phyloP scores from a whole-genome alignment of 2,113 vertebrate species.

The Aplodontia rufa region DNA sequence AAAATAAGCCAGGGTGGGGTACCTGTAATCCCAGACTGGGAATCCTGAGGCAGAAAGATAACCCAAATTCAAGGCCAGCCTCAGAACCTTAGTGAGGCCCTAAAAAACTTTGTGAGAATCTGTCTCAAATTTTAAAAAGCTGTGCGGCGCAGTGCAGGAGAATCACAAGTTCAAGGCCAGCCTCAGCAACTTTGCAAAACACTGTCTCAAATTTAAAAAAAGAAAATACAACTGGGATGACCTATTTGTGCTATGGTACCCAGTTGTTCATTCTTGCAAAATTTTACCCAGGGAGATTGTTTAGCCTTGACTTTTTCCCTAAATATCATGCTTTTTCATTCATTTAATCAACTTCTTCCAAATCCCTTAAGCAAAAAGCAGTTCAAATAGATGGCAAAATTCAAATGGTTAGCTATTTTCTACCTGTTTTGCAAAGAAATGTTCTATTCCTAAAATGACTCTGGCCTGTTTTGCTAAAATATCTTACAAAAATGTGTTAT shows the following conservation, averaged over 20 bases:
- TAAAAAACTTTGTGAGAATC: too few relatives aligned
- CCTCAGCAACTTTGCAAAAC: too few relatives aligned
- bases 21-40: too few relatives aligned
- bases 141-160: too few relatives aligned
- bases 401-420: not conserved
- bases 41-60: too few relatives aligned
- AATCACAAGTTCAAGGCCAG: too few relatives aligned
- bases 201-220: too few relatives aligned
- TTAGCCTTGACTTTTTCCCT: slow-evolving; percentile 26
- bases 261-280: not conserved
- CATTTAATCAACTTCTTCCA: slow-evolving; percentile 32
- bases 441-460: slow-evolving; percentile 47
- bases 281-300: not conserved
- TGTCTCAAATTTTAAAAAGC: too few relatives aligned
- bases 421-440: slow-evolving; percentile 59
- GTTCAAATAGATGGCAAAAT: slow-evolving; percentile 42
- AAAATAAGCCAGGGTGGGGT: too few relatives aligned
- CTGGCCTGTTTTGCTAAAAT: slow-evolving; percentile 37
- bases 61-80: too few relatives aligned
- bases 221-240: too few relatives aligned
- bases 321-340: slow-evolving; percentile 34
- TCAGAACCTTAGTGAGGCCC: too few relatives aligned
- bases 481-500: slow-evolving; percentile 31
- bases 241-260: not conserved
- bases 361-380: slow-evolving; percentile 24